Base-by-base conservation (phyloP, 92 coral and sea anemone genomes). In the Siderastrea radians region DNA sequence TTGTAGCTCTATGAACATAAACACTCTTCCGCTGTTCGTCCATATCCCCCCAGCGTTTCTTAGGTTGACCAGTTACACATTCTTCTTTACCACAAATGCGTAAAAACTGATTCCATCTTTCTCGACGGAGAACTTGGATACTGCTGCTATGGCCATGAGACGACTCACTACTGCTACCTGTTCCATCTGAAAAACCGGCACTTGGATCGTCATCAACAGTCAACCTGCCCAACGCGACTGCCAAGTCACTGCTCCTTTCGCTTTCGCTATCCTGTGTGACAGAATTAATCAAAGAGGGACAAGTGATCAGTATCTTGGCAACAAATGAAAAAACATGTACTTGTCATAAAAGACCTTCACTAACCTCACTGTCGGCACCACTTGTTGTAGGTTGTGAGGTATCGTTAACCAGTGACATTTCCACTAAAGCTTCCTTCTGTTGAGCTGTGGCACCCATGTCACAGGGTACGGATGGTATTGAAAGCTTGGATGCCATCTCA, bases 91-190 rank as follows among this genome's bases (percentile, higher is more conserved):
- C 92, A 64, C 94, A 81, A 17, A 73, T 74, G 48, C 44, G n/a
- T 26, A 88, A 84, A 74, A 92, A 84, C 77, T 88, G 78, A 59
- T 92, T 92, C 47, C 88, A 77, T 26, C 38, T 26, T 26, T 26
- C 38, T 26, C 38, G 38, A 26, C 38, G 38, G 38, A 26, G 38
- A 26, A 26, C 38, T 26, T 26, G 38, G 38, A 26, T 26, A 26
- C 38, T 26, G 38, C 38, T 26, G 38, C 38, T 26, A 26, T 26
- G 38, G 38, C 38, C 38, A 26, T 26, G 38, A 26, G 38, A 26
- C 38, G 38, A 26, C 38, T 26, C 38, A 26, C 38, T 26, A 26
- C 38, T 26, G 38, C 38, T 26, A 26, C 38, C 38, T 26, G 38
- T 26, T 26, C 38, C 38, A 26, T 26, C 38, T 26, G 38, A 26